phyloP scores from a whole-genome alignment of 2,888 invertebrate genomes.

The Elysia crispata region DNA sequence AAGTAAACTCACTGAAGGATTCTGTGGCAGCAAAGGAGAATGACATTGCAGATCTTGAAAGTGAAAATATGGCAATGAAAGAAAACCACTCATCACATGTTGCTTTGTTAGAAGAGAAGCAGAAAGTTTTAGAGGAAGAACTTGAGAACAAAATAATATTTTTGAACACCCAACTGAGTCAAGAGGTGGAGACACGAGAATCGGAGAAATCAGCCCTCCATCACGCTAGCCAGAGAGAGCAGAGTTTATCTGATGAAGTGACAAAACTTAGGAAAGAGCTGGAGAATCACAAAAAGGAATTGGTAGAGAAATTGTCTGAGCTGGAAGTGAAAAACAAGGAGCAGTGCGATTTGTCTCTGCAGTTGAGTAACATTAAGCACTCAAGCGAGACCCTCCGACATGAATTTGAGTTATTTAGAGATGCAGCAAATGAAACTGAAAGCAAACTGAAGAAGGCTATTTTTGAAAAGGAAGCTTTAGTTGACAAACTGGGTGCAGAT shows the following conservation, averaged over 20 bases:
- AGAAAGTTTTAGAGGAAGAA: constrained; percentile 24
- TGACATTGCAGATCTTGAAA: constrained; percentile 36
- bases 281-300: constrained; percentile 32
- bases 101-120: too few species aligned
- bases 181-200: constrained; percentile 36
- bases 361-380: constrained; percentile 29
- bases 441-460: constrained; percentile 27
- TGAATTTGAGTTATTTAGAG: constrained; percentile 20
- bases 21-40: constrained; percentile 41
- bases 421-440: background rate
- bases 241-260: constrained; percentile 14
- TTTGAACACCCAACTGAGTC: constrained; percentile 41
- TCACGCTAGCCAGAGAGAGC: constrained; percentile 26
- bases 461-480: constrained; percentile 30
- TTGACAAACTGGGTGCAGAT: background rate
- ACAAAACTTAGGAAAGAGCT: constrained; percentile 22
- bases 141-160: constrained; percentile 29
- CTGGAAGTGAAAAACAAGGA: constrained; percentile 42
- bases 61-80: constrained; percentile 21
- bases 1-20: constrained; percentile 40
- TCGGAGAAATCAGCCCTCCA: constrained; percentile 16
- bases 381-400: constrained; percentile 28
- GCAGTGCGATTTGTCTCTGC: constrained; percentile 31
- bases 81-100: background rate
- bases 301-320: constrained; percentile 36